Evolutionary conservation across 2,888 invertebrate species (phyloP).

Genomic region (Ptychoptera contaminata): DNA sequence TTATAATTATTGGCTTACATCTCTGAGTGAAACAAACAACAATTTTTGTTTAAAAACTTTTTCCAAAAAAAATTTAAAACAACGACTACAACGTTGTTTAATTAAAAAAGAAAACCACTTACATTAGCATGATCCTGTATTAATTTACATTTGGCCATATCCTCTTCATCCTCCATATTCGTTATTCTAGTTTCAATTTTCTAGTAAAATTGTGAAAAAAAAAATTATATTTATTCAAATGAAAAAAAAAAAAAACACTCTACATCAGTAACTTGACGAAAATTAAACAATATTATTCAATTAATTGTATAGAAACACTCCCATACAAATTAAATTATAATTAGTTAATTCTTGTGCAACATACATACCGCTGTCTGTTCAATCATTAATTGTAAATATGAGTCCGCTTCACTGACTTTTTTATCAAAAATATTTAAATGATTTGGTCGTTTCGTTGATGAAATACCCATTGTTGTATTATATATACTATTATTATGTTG

Average conservation of each 20-base stretch:
- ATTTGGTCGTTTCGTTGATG: slow-evolving; percentile 25
- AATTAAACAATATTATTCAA: no score
- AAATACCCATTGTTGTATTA: slow-evolving; percentile 1
- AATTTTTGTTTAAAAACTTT: no score
- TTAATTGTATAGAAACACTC: no score
- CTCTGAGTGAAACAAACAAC: no score
- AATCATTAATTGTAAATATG: slow-evolving; percentile 88
- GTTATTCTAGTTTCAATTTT: slow-evolving; percentile 50
- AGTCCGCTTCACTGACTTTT: slow-evolving; percentile 88
- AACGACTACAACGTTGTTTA: no score
- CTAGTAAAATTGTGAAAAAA: slow-evolving; percentile 31
- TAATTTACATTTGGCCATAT: slow-evolving; percentile 49
- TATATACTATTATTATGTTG: slow-evolving; percentile 30
- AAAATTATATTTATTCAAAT: neutral
- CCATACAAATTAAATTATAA: no score
- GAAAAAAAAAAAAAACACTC: slow-evolving; percentile 6
- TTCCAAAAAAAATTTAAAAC: no score
- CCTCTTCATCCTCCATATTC: slow-evolving; percentile 47
- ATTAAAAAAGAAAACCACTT: no score
- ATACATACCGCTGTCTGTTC: slow-evolving; percentile 71
- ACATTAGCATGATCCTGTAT: slow-evolving; percentile 64
- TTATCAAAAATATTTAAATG: slow-evolving; percentile 61
- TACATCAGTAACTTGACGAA: no score
- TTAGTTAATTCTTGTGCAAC: no score
- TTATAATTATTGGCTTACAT: no score